Evolutionary conservation across 2,113 vertebrate genomes (phyloP).

Genomic region (Serinus canaria): DNA sequence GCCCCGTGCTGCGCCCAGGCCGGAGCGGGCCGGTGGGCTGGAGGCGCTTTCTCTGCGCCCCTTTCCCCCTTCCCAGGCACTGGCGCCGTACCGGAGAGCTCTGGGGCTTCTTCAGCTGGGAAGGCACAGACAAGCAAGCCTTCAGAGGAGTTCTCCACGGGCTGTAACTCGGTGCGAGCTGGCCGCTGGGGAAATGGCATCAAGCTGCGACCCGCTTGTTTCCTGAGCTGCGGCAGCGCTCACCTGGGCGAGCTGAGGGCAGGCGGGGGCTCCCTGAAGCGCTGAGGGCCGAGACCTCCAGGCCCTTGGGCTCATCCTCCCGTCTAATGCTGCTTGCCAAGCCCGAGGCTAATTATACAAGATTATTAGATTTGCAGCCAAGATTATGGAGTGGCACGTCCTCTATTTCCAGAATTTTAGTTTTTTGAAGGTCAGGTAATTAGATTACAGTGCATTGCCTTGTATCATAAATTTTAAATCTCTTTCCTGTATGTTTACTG

Average conservation of each 20-base stretch:
- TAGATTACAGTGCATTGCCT: background rate
- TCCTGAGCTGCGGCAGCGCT: fast-evolving
- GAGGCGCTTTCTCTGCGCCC: fast-evolving
- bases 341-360: background rate
- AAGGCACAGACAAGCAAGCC: fast-evolving
- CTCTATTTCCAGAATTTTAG: background rate
- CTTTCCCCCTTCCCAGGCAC: fast-evolving
- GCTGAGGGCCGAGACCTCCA: background rate
- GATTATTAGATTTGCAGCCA: background rate
- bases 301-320: fast-evolving
- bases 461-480: background rate
- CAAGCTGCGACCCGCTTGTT: fast-evolving
- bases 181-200: fast-evolving
- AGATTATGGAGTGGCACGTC: background rate
- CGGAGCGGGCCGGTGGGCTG: fast-evolving
- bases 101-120: fast-evolving
- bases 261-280: fast-evolving
- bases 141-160: too few relatives aligned
- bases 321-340: fast-evolving
- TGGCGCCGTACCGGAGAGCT: fast-evolving
- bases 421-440: background rate
- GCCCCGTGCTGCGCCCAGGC: fast-evolving
- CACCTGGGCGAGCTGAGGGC: fast-evolving
- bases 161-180: background rate
- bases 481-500: background rate